phyloP scores from a whole-genome alignment of 2,888 invertebrate genomes.

The Agriopis aurantiaria region DNA sequence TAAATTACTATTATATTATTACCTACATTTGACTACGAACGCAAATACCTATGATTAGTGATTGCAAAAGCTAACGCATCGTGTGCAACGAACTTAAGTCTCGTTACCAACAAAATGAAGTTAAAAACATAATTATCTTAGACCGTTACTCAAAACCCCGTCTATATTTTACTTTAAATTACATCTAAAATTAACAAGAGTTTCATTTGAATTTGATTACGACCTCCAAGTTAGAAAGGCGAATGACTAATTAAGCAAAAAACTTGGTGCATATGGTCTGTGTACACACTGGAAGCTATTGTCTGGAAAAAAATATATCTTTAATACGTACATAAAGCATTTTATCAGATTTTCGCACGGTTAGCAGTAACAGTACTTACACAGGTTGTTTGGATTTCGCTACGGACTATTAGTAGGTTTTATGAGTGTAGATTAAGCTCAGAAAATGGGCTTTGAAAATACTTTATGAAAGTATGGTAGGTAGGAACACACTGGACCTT shows the following conservation, averaged over 20 bases:
- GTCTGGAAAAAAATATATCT: conserved; percentile 79
- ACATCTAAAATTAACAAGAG: conserved; percentile 44
- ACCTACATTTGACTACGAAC: too few species aligned
- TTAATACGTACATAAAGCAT: conserved; percentile 77
- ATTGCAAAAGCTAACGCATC: too few species aligned
- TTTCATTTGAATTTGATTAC: conserved; percentile 59
- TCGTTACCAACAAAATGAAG: conserved; percentile 1
- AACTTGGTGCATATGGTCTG: conserved; percentile 71
- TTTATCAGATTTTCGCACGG: conserved; percentile 86
- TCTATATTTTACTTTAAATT: conserved; percentile 39
- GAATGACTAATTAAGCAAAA: conserved; percentile 70
- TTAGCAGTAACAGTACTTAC: conserved; percentile 70
- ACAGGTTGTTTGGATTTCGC: conserved; percentile 63
- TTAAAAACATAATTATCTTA: conserved; percentile 12
- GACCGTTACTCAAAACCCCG: conserved; percentile 36
- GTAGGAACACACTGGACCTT: too few species aligned
- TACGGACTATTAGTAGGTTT: conserved; percentile 9
- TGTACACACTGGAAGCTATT: conserved; percentile 61
- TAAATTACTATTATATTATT: too few species aligned
- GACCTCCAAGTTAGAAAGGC: conserved; percentile 75
- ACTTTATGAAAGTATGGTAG: background rate
- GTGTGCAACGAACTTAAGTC: background rate
- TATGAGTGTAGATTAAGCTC: background rate
- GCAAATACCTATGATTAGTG: too few species aligned
- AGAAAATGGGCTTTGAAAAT: background rate